Base-by-base conservation (phyloP, 1,140 invertebrate genomes). In the Centruroides sculpturatus region DNA sequence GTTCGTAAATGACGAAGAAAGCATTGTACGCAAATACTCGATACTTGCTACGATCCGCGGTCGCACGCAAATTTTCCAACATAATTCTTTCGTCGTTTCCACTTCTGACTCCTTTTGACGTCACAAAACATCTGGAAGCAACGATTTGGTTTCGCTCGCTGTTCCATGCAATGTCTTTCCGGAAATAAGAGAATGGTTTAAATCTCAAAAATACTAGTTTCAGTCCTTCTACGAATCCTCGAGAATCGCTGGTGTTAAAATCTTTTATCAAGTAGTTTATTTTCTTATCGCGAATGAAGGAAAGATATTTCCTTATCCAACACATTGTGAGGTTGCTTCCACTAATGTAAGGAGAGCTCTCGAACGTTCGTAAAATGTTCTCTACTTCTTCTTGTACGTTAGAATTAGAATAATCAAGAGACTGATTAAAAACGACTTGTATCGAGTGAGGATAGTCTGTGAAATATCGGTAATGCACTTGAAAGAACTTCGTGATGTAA, bases 121-220 rank as follows among this genome's bases (percentile, higher is more conserved):
- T 23, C 23, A 23, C 23, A 23, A 23, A 23, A 23, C 23, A 23
- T 23, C 23, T 23, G 2, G 23, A 23, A 23, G 23, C 23, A 23
- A 23, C 23, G 23, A 23, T 23, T 23, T 23, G 23, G 23, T 23
- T 23, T 23, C 23, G 23, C 23, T 81, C 77, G 5, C 85, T 80
- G 64, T 89, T 86, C 62, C 92, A 89, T 66, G 84, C 85, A 0
- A 95, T 84, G 69, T 96, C 92, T 54, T 91, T 74, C 4, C 83
- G 82, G 68, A 85, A 88, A 8, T 79, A 74, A 82, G 86, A 13
- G 79, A 59, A 70, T 5, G 68, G 63, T 9, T 23, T 23, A 23
- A 64, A 60, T 46, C 67, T 61, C 34, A 57, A 50, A 11, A 67
- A 63, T n/a, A 76, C 76, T 74, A 87, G 80, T 72, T 86, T 85